Percentiles rank a stretch among this genome's conserved stretches.
These are phyloP conservation scores for Porites evermanni DNA, from an alignment of 92 coral and sea anemone genomes.

Conservation along the genomic window DNA sequence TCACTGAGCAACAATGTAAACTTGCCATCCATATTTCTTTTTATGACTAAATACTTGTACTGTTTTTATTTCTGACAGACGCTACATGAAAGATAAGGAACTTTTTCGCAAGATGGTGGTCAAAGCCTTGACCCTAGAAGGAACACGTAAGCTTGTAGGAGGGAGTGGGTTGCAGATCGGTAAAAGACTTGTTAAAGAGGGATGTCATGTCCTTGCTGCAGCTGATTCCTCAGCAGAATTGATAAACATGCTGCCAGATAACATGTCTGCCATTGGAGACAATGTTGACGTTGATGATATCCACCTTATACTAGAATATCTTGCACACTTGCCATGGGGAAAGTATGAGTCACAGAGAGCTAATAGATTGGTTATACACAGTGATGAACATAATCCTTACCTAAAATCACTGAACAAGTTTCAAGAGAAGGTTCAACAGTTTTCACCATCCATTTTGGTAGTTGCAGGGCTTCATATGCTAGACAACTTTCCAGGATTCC, in stretches of 20 bases:
- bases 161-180: constrained; percentile 84
- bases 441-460: constrained; percentile 74
- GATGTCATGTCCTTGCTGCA: constrained; percentile 76
- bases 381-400: constrained; percentile 87
- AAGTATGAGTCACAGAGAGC: constrained; percentile 81
- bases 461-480: constrained; percentile 92
- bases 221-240: constrained; percentile 70
- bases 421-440: constrained; percentile 49
- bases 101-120: constrained; percentile 69
- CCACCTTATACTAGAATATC: constrained; percentile 82
- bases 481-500: constrained; percentile 83
- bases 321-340: constrained; percentile 81
- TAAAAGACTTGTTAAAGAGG: constrained; percentile 70
- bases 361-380: constrained; percentile 85
- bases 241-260: constrained; percentile 61
- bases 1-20: too few relatives aligned
- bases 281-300: constrained; percentile 76
- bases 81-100: constrained; percentile 75
- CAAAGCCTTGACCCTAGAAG: constrained; percentile 59
- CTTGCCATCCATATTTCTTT: too few relatives aligned
- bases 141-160: constrained; percentile 73
- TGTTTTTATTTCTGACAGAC: constrained; percentile 29
- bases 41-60: neutral
- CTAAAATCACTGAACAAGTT: constrained; percentile 69
- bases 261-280: constrained; percentile 65